These are phyloP conservation scores for Gorsachius magnificus DNA, from an alignment of 2,797 vertebrate genomes.

Conservation along the genomic window DNA sequence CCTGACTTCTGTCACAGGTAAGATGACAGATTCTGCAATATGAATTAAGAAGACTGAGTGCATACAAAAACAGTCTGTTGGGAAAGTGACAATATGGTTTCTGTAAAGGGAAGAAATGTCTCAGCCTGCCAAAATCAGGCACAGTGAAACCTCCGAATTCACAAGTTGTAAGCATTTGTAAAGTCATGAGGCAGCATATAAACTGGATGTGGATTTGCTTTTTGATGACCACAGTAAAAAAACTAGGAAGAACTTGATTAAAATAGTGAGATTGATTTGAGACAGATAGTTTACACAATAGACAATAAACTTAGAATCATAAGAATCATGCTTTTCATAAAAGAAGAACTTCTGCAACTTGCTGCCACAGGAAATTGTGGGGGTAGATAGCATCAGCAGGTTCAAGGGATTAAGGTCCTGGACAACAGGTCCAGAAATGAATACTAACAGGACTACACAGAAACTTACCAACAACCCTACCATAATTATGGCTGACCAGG, in stretches of 20 bases:
- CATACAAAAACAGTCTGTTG: background rate
- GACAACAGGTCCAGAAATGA: background rate
- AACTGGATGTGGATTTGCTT: background rate
- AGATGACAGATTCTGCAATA: too few species aligned
- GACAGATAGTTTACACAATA: background rate
- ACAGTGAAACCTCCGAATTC: background rate
- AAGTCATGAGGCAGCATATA: background rate
- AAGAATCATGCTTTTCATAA: too few species aligned
- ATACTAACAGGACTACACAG: background rate
- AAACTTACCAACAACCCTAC: background rate
- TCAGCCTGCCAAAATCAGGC: background rate
- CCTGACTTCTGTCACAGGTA: background rate
- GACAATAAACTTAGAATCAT: background rate
- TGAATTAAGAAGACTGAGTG: background rate
- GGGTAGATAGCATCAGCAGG: background rate
- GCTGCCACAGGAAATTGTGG: rapidly evolving
- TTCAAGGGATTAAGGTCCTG: background rate
- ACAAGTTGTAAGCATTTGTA: background rate
- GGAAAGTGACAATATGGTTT: background rate
- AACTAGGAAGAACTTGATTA: background rate
- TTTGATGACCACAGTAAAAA: background rate
- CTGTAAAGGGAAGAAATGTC: background rate
- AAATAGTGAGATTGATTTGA: background rate
- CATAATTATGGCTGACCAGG: background rate
- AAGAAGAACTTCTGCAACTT: background rate